These are phyloP conservation scores for Sus cebifrons DNA, from an alignment of 2,797 vertebrate genomes.

Conservation along the genomic window DNA sequence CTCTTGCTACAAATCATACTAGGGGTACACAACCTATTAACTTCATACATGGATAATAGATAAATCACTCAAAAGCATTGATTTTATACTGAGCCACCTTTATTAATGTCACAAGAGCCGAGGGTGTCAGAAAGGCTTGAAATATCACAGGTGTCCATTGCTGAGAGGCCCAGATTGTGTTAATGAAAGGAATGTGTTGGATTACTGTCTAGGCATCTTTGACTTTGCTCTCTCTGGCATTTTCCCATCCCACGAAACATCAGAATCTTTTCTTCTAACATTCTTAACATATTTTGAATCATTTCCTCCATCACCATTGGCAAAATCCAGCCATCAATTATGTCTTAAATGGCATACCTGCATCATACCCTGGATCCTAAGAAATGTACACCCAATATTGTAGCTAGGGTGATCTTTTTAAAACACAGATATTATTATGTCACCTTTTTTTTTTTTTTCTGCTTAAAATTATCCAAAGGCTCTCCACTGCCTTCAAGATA, in stretches of 20 bases:
- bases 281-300: slow-evolving; percentile 22
- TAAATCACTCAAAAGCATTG: slow-evolving; percentile 82
- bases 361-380: background rate
- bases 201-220: background rate
- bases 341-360: background rate
- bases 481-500: background rate
- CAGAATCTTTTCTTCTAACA: background rate
- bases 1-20: slow-evolving; percentile 58
- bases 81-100: slow-evolving; percentile 84
- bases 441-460: background rate
- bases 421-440: background rate
- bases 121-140: background rate
- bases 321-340: slow-evolving; percentile 26
- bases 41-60: slow-evolving; percentile 77
- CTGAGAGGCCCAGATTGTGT: background rate
- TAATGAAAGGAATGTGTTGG: slow-evolving; percentile 34
- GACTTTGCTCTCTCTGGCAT: background rate
- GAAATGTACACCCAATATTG: background rate
- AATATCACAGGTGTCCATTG: background rate
- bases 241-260: background rate
- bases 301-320: background rate
- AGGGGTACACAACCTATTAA: background rate
- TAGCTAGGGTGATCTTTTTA: background rate
- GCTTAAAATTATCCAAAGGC: slow-evolving; percentile 3
- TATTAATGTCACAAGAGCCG: slow-evolving; percentile 74